Evolutionary conservation across 2,797 vertebrate genomes (phyloP), one percentile per base, ranked within the genome.

Genomic region (Astyanax mexicanus): DNA sequence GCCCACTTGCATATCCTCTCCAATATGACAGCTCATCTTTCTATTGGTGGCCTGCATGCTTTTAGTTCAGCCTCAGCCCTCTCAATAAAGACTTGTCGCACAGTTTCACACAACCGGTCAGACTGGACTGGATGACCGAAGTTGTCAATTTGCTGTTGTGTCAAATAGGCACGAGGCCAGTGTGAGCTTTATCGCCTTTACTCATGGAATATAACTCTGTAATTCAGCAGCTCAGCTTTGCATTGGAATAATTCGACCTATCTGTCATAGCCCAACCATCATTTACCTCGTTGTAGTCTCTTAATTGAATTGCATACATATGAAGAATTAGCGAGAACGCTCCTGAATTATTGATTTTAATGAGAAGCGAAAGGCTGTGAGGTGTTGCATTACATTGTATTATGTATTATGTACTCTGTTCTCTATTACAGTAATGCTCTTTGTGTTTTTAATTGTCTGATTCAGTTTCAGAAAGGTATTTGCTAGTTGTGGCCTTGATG

Each of bases 261-360:
- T 44, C 32, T 35, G 49, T 58, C 70, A 19, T 47, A n/a, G 37
- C 9, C 65, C 29, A 35, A 32, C 65, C 4, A 60, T 80, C 13
- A 62, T 69, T 49, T 11, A 23, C 5, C 29, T 32, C 72, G 47
- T 49, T 61, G 15, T 45, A 42, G 40, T 54, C 29, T 37, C 27
- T n/a, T n/a, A 27, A 5, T 79, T 71, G 40, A 66, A 0, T 60
- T 64, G 52, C 25, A 11, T 49, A 55, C 60, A 57, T 67, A 1
- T 9, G 10, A 11, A 29, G 23, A 57, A 66, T 79, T 79, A 55
- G 35, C 51, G 72, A 49, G 68, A 55, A 60, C 42, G 25, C 29
- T 69, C 17, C 23, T 80, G 58, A 81, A 80, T 80, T 81, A 81
- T 80, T 64, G 64, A 81, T 80, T 79, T 62, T 40, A 9, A 11